Evolutionary conservation across 1,140 invertebrate genomes (phyloP), one percentile per base, ranked within the genome.

Genomic region (Rhyzopertha dominica): DNA sequence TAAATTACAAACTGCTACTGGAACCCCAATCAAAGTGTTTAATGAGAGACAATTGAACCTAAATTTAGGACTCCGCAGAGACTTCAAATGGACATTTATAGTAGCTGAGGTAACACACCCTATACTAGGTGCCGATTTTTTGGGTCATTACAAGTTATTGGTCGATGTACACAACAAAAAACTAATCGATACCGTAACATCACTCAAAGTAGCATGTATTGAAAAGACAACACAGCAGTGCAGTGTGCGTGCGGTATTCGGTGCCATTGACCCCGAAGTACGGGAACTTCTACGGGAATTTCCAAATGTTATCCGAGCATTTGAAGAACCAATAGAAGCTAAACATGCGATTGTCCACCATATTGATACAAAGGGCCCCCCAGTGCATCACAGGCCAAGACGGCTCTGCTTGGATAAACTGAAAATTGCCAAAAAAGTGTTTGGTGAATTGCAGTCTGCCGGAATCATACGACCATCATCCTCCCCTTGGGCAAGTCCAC

Each of bases 401-500:
- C 55, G 69, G 1, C 41, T 72, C 2, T 37, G 59, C 24, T 57
- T 60, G 4, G 51, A 63, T 1, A 59, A 61, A 26, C 24, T 63
- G 0, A 29, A 54, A 37, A 37, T 45, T 10, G 62, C 59, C 2
- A 63, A 64, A 18, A 40, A 54, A 16, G 56, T 61, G 14, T 61
- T 62, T 9, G 23, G 51, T 1, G 1, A 28, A 0, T 44, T 62
- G 41, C 9, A 55, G 0, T 9, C 34, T 2, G 23, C 28, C 9
- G 67, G 64, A 10, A 62, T 65, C 12, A 56, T 60, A 16, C 48
- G 62, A 4, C 63, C 51, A 1, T 69, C 66, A 0, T 61, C 57
- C 9, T 63, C 61, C 41, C 41, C 65, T 18, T 76, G 70, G 69
- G 58, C 70, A 9, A 67, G 63, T 3, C 66, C 69, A 13, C 40